These are phyloP conservation scores for Geococcyx californianus DNA, from an alignment of 2,113 vertebrate genomes.

Conservation along the genomic window DNA sequence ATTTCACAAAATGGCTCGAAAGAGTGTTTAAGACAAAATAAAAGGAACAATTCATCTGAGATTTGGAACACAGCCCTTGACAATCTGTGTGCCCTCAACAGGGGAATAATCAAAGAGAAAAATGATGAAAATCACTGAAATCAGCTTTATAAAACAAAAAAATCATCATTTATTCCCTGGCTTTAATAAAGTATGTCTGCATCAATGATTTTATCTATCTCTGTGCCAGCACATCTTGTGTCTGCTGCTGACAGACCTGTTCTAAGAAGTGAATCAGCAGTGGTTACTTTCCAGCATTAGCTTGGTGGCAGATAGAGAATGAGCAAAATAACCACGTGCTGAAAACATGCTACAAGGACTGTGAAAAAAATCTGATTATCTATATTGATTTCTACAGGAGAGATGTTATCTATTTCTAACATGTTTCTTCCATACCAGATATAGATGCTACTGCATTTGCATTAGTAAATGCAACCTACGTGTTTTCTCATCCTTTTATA, in stretches of 20 bases:
- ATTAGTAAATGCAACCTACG: neutral
- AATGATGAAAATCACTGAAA: neutral
- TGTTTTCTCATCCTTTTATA: neutral
- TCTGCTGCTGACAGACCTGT: neutral
- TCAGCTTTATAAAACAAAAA: neutral
- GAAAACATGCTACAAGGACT: neutral
- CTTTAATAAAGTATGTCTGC: neutral
- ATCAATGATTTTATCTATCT: neutral
- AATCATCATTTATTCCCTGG: neutral
- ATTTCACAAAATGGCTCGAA: no score
- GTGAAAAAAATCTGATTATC: neutral
- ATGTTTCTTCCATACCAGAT: neutral
- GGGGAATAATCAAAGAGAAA: neutral
- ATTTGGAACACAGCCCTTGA: no score
- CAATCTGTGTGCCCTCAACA: neutral
- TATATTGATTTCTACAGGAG: neutral
- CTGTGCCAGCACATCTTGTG: accelerated
- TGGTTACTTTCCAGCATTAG: neutral
- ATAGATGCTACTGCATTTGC: neutral
- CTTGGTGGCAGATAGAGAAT: neutral
- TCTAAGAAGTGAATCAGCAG: neutral
- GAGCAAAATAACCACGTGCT: neutral
- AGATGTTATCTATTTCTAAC: neutral
- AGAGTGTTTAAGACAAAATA: no score
- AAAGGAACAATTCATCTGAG: no score